Percentiles rank a stretch among this genome's conserved stretches.
These are phyloP conservation scores for Kuschelorhynchus macadamiae DNA, from an alignment of 2,888 invertebrate genomes.

Conservation along the genomic window DNA sequence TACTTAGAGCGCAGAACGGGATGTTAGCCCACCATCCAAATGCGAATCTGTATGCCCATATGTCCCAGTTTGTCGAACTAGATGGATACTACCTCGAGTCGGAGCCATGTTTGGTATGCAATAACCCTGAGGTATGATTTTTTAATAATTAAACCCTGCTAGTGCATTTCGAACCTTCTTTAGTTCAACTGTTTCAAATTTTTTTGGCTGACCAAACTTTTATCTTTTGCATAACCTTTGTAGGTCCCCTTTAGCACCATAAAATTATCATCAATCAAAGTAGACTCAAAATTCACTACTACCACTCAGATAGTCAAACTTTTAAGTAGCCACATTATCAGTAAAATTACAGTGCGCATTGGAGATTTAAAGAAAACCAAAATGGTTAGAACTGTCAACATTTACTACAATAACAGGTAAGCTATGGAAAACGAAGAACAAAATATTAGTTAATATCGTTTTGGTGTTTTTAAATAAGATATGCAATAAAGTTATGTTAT, in stretches of 20 bases:
- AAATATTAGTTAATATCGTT: too few relatives aligned
- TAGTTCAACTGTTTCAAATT: too few relatives aligned
- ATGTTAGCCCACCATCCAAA: slow-evolving; percentile 93
- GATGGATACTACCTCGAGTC: slow-evolving; percentile 97
- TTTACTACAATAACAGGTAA: slow-evolving; percentile 93
- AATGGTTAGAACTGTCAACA: slow-evolving; percentile 96
- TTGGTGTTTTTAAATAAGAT: background rate
- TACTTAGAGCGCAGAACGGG: slow-evolving; percentile 91
- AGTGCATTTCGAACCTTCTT: background rate
- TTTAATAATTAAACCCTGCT: slow-evolving; percentile 3
- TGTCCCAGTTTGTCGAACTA: slow-evolving; percentile 94
- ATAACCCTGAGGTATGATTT: slow-evolving; percentile 88
- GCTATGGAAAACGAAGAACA: too few relatives aligned
- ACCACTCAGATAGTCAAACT: slow-evolving; percentile 98
- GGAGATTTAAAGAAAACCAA: slow-evolving; percentile 96
- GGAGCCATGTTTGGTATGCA: slow-evolving; percentile 97
- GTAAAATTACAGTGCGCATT: slow-evolving; percentile 92
- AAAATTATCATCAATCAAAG: slow-evolving; percentile 93
- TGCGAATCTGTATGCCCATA: slow-evolving; percentile 90
- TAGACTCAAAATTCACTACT: slow-evolving; percentile 97
- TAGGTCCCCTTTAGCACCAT: slow-evolving; percentile 84
- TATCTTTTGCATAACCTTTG: background rate
- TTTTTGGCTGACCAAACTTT: too few relatives aligned
- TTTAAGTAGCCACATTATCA: slow-evolving; percentile 94
- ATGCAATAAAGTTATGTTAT: too few relatives aligned